Evolutionary conservation across 2,888 invertebrate genomes (phyloP), one percentile per base, ranked within the genome.

Genomic region (Trichogramma evanescens): DNA sequence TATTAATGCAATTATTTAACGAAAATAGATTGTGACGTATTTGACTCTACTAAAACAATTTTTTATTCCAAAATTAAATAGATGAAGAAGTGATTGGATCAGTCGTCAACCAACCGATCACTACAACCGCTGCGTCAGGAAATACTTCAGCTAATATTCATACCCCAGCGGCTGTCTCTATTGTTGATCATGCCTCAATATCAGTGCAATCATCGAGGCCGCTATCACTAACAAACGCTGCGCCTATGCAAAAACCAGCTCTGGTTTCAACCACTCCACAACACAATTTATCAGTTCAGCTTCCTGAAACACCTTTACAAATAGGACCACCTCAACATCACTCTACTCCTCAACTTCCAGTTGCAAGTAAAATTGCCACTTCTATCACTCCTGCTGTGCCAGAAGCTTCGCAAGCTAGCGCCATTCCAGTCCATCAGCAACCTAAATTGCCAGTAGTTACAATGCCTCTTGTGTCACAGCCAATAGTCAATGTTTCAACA

Each of bases 81-180:
- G 26, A 26, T 26, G 26, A 26, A 26, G 26, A 26, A 26, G 3
- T 0, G 26, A 1, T 26, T 2, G 26, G 26, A 26, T 26, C 26
- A 26, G 26, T 26, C 38, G 58, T 6, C 26, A 48, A 45, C 49
- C 84, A 84, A 61, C 72, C 78, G 71, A 81, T 83, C 63, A 80
- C 81, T 43, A 81, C 79, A 65, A 79, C 81, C 54, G 80, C 82
- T 59, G 81, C 80, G 52, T 81, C 82, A 56, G 68, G 69, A 59
- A 71, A 69, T 38, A 48, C 61, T 45, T 48, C 61, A 26, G 50
- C 53, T 2, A 26, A 26, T 26, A 26, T 26, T 26, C 26, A 26
- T 26, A 26, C 26, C 26, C 26, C 26, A 45, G 2, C 45, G 9
- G 45, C n/a, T n/a, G n/a, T 2, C n/a, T 78, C 82, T 46, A 70